phyloP scores from a whole-genome alignment of 2,113 vertebrate species.

The Apteryx mantelli region DNA sequence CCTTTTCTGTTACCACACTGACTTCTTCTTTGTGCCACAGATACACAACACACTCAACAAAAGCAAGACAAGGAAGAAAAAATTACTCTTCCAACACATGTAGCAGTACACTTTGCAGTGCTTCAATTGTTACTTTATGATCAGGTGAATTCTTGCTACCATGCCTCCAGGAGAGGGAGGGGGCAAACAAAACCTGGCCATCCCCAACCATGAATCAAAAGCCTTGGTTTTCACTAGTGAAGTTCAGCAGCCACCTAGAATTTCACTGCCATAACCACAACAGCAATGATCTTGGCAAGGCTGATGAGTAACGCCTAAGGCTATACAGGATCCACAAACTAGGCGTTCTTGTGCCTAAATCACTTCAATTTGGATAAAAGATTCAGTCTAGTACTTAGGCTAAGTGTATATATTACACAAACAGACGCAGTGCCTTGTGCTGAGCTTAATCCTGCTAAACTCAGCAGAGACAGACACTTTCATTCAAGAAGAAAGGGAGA shows the following conservation, averaged over 20 bases:
- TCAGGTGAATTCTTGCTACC: background rate
- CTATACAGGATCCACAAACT: background rate
- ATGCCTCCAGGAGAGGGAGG: background rate
- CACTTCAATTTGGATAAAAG: background rate
- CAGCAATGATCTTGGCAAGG: background rate
- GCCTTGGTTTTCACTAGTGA: background rate
- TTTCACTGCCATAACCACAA: background rate
- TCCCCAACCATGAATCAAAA: background rate
- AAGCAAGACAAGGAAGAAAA: background rate
- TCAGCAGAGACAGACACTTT: background rate
- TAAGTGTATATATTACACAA: background rate
- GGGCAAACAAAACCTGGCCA: background rate
- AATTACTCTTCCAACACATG: fast-evolving
- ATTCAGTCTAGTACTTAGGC: fast-evolving
- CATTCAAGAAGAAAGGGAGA: background rate
- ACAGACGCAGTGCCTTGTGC: background rate
- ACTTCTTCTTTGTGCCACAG: background rate
- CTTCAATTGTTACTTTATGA: background rate
- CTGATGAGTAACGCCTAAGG: background rate
- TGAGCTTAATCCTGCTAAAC: background rate
- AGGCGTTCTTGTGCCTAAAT: fast-evolving
- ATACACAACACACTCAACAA: background rate
- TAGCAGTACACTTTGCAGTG: fast-evolving
- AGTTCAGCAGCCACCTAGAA: background rate
- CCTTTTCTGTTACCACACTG: background rate